Percentiles rank a stretch among this genome's conserved stretches.
Conservation (phyloP, 2,113 vertebrate species). For the Papio anubis region DNA sequence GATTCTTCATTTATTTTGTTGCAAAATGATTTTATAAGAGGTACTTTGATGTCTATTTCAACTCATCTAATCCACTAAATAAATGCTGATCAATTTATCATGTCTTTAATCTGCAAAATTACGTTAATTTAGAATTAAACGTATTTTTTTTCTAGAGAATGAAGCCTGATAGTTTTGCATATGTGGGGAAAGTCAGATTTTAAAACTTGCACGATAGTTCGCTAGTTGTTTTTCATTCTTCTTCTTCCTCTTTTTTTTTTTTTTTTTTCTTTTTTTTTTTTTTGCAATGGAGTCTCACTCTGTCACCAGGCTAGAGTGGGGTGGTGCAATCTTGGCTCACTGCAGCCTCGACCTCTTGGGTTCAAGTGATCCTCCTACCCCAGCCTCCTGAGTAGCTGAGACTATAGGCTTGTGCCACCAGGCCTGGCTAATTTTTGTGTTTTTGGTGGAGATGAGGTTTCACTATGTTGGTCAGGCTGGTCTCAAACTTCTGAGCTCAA, state of each 20-base stretch:
- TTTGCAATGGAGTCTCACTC: too few species aligned
- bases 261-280: too few species aligned
- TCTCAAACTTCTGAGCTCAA: too few species aligned
- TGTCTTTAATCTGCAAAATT: not conserved
- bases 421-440: too few species aligned
- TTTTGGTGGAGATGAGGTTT: too few species aligned
- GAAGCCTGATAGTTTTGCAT: not conserved
- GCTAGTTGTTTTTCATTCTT: not conserved
- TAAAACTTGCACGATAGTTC: not conserved
- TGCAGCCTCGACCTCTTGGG: too few species aligned
- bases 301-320: too few species aligned
- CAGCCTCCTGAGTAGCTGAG: too few species aligned
- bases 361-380: too few species aligned
- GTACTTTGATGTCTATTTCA: not conserved
- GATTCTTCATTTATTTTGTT: not conserved
- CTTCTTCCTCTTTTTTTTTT: not conserved
- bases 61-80: not conserved
- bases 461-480: too few species aligned
- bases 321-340: too few species aligned
- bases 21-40: not conserved
- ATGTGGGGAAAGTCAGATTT: not conserved
- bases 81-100: not conserved
- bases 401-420: too few species aligned
- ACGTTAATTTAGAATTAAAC: not conserved
- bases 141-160: not conserved